phyloP scores from a whole-genome alignment of 2,888 invertebrate species.

The Lithophane ornitopus region DNA sequence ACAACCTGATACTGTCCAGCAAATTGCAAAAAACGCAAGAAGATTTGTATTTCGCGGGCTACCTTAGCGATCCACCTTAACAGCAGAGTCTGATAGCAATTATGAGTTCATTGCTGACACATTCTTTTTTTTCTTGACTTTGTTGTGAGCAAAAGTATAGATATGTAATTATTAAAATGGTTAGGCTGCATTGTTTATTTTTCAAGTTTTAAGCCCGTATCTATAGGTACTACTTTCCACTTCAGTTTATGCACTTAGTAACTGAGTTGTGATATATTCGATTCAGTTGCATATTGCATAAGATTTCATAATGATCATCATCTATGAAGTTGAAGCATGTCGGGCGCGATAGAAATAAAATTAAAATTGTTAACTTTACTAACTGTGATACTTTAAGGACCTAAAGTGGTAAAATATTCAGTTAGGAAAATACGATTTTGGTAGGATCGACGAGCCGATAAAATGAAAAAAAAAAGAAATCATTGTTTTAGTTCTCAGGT shows the following conservation, averaged over 20 bases:
- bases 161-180: neutral
- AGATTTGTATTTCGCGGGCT: too few relatives aligned
- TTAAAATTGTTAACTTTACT: neutral
- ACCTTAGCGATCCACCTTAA: too few relatives aligned
- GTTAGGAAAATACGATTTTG: slow-evolving; percentile 39
- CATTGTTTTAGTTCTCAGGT: slow-evolving; percentile 49
- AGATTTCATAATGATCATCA: neutral
- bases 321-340: neutral
- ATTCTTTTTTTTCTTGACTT: neutral
- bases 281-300: neutral
- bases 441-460: slow-evolving; percentile 33
- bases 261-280: too few relatives aligned
- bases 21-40: too few relatives aligned
- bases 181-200: too few relatives aligned
- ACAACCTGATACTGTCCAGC: too few relatives aligned
- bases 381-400: neutral
- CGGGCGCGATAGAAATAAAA: neutral
- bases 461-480: slow-evolving; percentile 49
- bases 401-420: slow-evolving; percentile 12
- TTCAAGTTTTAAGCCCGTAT: too few relatives aligned
- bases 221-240: too few relatives aligned
- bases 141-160: neutral
- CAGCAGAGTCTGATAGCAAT: slow-evolving; percentile 3
- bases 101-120: neutral
- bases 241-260: too few relatives aligned